These are phyloP conservation scores for Anticlea derivata DNA, from an alignment of 2,888 invertebrate genomes.

Conservation along the genomic window DNA sequence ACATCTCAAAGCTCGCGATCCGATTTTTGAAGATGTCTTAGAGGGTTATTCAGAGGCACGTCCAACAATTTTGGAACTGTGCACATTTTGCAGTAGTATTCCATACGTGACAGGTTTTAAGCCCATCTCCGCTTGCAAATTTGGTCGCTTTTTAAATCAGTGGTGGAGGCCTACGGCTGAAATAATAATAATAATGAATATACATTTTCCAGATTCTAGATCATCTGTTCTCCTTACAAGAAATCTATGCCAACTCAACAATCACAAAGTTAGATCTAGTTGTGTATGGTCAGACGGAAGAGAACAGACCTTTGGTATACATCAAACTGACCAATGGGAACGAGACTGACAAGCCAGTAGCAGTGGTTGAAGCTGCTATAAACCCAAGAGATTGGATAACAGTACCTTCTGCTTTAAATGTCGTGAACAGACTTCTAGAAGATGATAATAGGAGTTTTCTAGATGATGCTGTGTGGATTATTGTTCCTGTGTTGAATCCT, in stretches of 20 bases:
- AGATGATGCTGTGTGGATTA: conserved; percentile 85
- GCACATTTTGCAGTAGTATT: no score
- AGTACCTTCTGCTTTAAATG: conserved; percentile 85
- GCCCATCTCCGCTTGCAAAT: no score
- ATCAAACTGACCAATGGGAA: conserved; percentile 72
- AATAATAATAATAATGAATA: not conserved
- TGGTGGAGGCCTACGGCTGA: no score
- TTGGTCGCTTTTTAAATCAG: no score
- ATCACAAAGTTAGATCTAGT: conserved; percentile 46
- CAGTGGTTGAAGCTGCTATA: conserved; percentile 85
- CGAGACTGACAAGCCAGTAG: conserved; percentile 67
- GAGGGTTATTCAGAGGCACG: no score
- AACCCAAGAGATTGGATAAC: conserved; percentile 90
- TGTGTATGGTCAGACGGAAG: conserved; percentile 54
- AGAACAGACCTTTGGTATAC: conserved; percentile 61
- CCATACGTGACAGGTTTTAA: no score
- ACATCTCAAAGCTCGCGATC: no score
- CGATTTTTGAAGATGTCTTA: no score
- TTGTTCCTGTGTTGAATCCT: conserved; percentile 88
- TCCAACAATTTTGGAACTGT: no score
- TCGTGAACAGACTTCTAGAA: conserved; percentile 84
- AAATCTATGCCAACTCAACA: conserved; percentile 41
- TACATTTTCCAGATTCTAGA: conserved; percentile 56
- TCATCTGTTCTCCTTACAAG: conserved; percentile 48
- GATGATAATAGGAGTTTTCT: conserved; percentile 69